Percentiles rank a stretch among this genome's conserved stretches.
phyloP scores from a whole-genome alignment of 2,113 vertebrate species.

The Cyanoramphus novaezelandiae region DNA sequence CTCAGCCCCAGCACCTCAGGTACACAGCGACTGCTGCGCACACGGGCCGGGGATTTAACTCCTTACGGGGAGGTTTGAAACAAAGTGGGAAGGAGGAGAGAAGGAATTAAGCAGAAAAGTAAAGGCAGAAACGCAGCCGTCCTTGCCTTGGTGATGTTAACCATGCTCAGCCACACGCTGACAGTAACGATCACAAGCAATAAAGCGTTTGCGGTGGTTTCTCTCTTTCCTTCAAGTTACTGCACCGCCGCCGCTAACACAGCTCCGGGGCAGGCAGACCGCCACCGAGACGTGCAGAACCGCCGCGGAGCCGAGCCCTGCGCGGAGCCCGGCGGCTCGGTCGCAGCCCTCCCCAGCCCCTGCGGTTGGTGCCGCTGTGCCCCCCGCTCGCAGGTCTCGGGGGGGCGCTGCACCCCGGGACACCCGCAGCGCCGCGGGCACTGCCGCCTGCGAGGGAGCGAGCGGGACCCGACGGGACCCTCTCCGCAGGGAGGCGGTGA shows the following conservation, averaged over 20 bases:
- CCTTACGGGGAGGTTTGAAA: neutral
- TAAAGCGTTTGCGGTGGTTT: neutral
- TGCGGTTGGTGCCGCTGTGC: neutral
- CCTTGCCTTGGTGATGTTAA: neutral
- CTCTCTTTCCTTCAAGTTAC: neutral
- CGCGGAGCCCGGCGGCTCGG: neutral
- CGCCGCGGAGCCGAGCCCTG: accelerated
- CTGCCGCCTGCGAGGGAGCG: neutral
- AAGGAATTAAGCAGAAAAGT: too few species aligned
- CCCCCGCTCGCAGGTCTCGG: neutral
- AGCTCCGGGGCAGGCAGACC: neutral
- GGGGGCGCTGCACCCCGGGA: neutral
- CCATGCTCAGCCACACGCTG: neutral
- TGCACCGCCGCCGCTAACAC: neutral
- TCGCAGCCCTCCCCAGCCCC: neutral
- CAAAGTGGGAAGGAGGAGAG: neutral
- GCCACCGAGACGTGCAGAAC: neutral
- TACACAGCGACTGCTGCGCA: accelerated
- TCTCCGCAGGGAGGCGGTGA: too few species aligned
- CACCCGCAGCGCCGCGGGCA: neutral
- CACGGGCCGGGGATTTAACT: too few species aligned
- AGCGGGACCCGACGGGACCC: too few species aligned
- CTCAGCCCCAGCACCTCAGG: neutral
- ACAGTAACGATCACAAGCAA: neutral
- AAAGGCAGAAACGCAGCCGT: neutral